Percentiles rank a stretch among this genome's conserved stretches.
Conservation (phyloP, 2,888 invertebrate species). For the Venustoraphidia nigricollis region DNA sequence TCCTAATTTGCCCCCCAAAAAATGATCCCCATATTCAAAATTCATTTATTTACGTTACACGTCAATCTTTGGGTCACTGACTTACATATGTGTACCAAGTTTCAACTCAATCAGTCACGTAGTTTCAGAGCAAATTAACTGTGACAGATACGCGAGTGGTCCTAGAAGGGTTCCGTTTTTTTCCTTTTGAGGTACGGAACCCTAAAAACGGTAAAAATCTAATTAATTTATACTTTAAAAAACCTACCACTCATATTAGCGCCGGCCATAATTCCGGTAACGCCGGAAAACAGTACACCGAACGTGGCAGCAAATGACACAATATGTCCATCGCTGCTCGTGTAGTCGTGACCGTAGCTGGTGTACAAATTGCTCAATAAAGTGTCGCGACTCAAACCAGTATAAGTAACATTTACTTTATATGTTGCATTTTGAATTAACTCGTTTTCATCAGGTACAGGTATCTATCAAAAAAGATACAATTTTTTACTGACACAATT, state of each 20-base stretch:
- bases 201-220: too few species aligned
- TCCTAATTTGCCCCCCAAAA: too few species aligned
- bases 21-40: too few species aligned
- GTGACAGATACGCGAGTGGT: too few species aligned
- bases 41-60: too few species aligned
- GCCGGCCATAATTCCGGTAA: constrained; percentile 99
- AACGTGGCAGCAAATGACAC: constrained; percentile 91
- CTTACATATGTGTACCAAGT: too few species aligned
- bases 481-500: too few species aligned
- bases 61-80: too few species aligned
- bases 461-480: constrained; percentile 35
- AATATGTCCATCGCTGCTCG: constrained; percentile 41
- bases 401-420: constrained; percentile 49
- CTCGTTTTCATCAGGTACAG: constrained; percentile 59
- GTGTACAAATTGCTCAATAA: constrained; percentile 63
- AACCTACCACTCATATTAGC: constrained; percentile 88
- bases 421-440: constrained; percentile 36
- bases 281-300: constrained; percentile 94
- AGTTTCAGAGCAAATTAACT: too few species aligned
- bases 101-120: too few species aligned
- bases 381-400: constrained; percentile 60
- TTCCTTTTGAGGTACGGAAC: too few species aligned
- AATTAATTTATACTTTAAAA: constrained; percentile 5
- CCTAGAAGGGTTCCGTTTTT: too few species aligned
- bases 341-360: constrained; percentile 64